Evolutionary conservation across 2,888 invertebrate genomes (phyloP), one percentile per base, ranked within the genome.

Genomic region (Xylophagus ater): DNA sequence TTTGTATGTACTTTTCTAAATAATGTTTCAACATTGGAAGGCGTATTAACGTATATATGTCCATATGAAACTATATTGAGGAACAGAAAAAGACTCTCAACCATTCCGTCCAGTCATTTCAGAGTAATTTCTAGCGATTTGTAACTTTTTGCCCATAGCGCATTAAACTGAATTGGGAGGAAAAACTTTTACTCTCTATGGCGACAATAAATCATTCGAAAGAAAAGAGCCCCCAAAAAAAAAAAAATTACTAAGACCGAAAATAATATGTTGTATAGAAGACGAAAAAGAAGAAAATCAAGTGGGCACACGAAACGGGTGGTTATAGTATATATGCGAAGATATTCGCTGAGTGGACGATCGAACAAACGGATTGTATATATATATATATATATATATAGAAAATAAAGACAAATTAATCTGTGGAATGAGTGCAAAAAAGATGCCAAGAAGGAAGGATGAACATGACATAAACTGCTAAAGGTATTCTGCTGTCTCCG

Each of bases 401-500:
- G n/a, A n/a, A n/a, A n/a, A n/a, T n/a, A n/a, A n/a, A n/a, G n/a
- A n/a, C n/a, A n/a, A n/a, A n/a, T n/a, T n/a, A n/a, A n/a, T n/a
- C n/a, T n/a, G 13, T 33, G 35, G 18, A 35, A 13, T 15, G 17
- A n/a, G 8, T 23, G 7, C n/a, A 24, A 21, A n/a, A 9, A 6
- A 34, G 23, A 34, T 5, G 4, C 4, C 7, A 34, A 25, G 39
- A 39, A 39, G 42, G 42, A 35, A 37, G 36, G 34, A 40, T 40
- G 43, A 30, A 43, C 40, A 40, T 37, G 34, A 43, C 40, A 43
- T 28, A 43, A 39, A 28, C 37, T 37, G 37, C 40, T 40, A 35
- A 43, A 43, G 43, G 40, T 43, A 43, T 43, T 40, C 40, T 43
- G 43, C 40, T 43, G 43, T 40, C 40, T 43, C 40, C 40, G 40